Evolutionary conservation across 2,113 vertebrate species (phyloP).

Genomic region (Eulemur macaco): DNA sequence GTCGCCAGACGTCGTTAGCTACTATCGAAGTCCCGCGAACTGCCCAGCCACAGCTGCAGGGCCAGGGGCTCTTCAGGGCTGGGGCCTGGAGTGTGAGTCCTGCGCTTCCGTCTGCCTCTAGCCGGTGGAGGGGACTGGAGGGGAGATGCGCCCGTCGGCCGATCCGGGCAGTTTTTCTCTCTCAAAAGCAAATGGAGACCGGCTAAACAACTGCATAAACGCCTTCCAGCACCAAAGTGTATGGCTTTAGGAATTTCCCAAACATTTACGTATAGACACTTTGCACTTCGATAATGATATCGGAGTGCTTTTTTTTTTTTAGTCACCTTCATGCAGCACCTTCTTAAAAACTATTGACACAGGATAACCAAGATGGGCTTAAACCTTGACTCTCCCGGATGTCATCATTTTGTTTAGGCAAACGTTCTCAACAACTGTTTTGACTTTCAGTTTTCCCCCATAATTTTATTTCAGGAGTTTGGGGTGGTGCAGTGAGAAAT

Average conservation of each 20-base stretch:
- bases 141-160: accelerated
- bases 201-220: background rate
- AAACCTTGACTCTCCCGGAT: background rate
- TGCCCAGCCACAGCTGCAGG: too few species aligned
- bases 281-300: too few species aligned
- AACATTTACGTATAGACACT: background rate
- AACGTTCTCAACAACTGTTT: background rate
- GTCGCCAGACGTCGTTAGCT: background rate
- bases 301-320: background rate
- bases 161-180: background rate
- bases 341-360: background rate
- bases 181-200: background rate
- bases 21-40: accelerated
- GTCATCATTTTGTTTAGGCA: background rate
- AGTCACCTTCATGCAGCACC: background rate
- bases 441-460: background rate
- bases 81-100: background rate
- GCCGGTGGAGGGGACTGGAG: accelerated
- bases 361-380: background rate
- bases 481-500: background rate
- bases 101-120: accelerated
- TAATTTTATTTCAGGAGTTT: background rate
- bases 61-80: background rate
- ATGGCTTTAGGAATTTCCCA: background rate
- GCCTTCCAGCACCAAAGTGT: background rate